These are phyloP conservation scores for Calosoma granatense DNA, from an alignment of 1,140 invertebrate species.

Conservation along the genomic window DNA sequence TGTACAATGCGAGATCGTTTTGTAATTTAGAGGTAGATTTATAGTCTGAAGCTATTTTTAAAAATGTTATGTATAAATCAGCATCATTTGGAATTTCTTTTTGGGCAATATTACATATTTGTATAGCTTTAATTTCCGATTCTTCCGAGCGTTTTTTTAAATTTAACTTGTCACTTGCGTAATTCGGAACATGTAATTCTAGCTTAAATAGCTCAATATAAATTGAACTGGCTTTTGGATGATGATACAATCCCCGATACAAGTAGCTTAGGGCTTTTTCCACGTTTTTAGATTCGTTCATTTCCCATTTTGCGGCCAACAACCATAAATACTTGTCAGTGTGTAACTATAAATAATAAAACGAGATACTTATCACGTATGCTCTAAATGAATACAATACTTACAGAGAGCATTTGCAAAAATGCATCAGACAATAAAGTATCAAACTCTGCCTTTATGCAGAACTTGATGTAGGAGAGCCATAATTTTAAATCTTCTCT, in stretches of 20 bases:
- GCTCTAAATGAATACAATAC: background rate
- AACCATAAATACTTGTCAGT: background rate
- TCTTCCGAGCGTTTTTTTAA: background rate
- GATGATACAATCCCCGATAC: background rate
- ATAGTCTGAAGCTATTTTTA: background rate
- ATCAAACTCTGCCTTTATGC: background rate
- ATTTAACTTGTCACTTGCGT: background rate
- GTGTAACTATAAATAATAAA: background rate
- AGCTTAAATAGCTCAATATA: background rate
- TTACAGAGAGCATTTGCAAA: constrained; percentile 1
- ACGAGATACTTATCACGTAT: background rate
- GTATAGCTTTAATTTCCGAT: background rate
- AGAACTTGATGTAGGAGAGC: background rate
- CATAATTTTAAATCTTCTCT: background rate
- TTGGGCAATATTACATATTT: background rate
- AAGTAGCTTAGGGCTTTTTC: background rate
- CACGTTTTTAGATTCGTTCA: background rate
- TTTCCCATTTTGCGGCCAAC: background rate
- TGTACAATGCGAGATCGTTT: background rate
- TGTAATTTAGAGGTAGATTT: background rate
- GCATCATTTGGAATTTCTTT: background rate
- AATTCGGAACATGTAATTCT: background rate
- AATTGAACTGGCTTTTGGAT: background rate
- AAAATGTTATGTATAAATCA: background rate
- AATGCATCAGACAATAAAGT: background rate